Evolutionary conservation across 1,140 invertebrate species (phyloP).

Genomic region (Diplogasteroides magnus): DNA sequence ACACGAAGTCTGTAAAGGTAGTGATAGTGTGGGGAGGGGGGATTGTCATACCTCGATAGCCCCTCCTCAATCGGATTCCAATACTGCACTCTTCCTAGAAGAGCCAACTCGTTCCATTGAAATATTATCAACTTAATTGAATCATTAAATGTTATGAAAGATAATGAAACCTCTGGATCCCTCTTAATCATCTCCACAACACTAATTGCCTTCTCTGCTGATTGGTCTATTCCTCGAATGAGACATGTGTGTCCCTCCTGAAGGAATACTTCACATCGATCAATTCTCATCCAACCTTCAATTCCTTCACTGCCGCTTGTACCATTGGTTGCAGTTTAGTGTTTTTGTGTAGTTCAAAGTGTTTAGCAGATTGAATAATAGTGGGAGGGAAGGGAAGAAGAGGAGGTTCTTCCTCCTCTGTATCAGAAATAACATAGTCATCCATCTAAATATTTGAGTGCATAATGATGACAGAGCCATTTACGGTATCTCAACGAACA

Average conservation of each 20-base stretch:
- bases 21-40: neutral
- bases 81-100: neutral
- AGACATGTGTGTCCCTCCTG: neutral
- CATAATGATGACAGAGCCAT: no score
- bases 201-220: constrained; percentile 4
- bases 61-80: constrained; percentile 9
- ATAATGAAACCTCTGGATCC: neutral
- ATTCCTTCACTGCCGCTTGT: neutral
- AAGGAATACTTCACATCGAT: neutral
- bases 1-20: constrained; percentile 10
- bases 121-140: neutral
- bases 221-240: constrained; percentile 4
- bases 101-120: constrained; percentile 10
- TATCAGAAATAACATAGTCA: constrained; percentile 10
- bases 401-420: constrained; percentile 3
- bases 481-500: no score
- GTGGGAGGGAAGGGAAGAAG: constrained; percentile 2
- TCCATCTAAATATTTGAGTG: constrained; percentile 15
- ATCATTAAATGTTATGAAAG: neutral
- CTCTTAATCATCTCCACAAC: constrained; percentile 10
- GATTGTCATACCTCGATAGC: neutral
- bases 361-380: neutral
- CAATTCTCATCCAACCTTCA: neutral
- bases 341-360: constrained; percentile 6
- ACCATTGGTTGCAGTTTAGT: constrained; percentile 7